Evolutionary conservation across 2,888 invertebrate species (phyloP).

Genomic region (Nephrocerus scutellatus): DNA sequence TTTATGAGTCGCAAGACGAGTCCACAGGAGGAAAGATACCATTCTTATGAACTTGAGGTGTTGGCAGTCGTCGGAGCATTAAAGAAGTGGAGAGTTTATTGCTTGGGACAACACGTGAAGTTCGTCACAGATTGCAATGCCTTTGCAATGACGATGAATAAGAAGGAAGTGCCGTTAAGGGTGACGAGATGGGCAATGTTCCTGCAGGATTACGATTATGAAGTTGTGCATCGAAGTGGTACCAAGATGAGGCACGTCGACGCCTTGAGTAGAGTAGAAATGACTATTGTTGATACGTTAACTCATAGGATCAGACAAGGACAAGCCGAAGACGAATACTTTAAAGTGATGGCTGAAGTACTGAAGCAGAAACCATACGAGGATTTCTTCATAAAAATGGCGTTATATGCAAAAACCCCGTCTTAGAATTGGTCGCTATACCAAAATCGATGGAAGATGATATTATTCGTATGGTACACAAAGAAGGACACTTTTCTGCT

Average conservation of each 20-base stretch:
- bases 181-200: conserved; percentile 14
- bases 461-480: conserved; percentile 34
- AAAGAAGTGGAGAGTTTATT: conserved; percentile 28
- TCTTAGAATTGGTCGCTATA: conserved; percentile 25
- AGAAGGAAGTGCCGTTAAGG: conserved; percentile 24
- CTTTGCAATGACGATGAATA: conserved; percentile 32
- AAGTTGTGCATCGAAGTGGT: conserved; percentile 13
- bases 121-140: conserved; percentile 35
- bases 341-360: conserved; percentile 3
- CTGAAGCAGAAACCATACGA: conserved; percentile 4
- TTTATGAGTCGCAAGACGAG: conserved; percentile 22
- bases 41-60: conserved; percentile 25
- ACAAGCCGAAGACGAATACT: conserved; percentile 1
- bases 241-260: conserved; percentile 19
- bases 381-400: conserved; percentile 8
- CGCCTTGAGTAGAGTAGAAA: conserved; percentile 15
- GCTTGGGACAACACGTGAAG: conserved; percentile 29
- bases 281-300: conserved; percentile 7
- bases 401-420: conserved; percentile 9
- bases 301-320: conserved; percentile 1
- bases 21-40: conserved; percentile 14
- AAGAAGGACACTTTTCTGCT: conserved; percentile 34
- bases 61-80: conserved; percentile 18
- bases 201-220: conserved; percentile 15
- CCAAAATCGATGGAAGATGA: conserved; percentile 32